Evolutionary conservation across 1,140 invertebrate species (phyloP).

Genomic region (Muscidifurax raptorellus): DNA sequence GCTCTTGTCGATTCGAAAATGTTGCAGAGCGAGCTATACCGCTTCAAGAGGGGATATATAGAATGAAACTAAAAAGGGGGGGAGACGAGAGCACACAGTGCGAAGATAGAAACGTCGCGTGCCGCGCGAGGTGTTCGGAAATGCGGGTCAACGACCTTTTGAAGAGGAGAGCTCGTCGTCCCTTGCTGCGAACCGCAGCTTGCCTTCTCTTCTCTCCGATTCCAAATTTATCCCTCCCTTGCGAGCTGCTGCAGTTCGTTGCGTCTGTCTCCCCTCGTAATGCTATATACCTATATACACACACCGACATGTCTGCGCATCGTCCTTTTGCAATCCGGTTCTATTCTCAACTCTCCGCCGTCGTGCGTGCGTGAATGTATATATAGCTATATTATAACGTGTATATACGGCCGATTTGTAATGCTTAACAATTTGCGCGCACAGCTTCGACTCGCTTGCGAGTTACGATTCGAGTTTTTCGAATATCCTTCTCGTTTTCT

Average conservation of each 20-base stretch:
- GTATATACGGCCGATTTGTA: conserved; percentile 26
- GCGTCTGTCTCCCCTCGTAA: conserved; percentile 33
- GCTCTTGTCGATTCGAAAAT: background rate
- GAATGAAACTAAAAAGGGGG: background rate
- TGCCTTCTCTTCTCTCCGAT: conserved; percentile 45
- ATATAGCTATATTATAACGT: background rate
- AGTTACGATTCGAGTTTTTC: conserved; percentile 3
- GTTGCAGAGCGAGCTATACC: background rate
- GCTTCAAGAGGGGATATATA: background rate
- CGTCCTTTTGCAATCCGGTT: conserved; percentile 56
- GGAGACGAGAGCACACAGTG: background rate
- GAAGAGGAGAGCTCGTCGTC: conserved; percentile 11
- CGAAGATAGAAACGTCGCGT: conserved; percentile 26
- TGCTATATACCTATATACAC: conserved; percentile 36
- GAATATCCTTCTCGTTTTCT: background rate
- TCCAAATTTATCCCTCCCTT: conserved; percentile 53
- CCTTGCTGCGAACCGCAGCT: conserved; percentile 14
- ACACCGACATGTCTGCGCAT: conserved; percentile 47
- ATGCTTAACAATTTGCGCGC: background rate
- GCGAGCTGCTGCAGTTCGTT: background rate
- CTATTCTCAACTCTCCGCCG: conserved; percentile 40
- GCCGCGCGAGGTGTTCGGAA: conserved; percentile 15
- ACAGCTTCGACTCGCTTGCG: background rate
- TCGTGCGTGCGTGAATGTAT: background rate
- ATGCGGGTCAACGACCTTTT: conserved; percentile 47